phyloP scores from a whole-genome alignment of 1,140 invertebrate genomes.

The Nasonia giraulti region DNA sequence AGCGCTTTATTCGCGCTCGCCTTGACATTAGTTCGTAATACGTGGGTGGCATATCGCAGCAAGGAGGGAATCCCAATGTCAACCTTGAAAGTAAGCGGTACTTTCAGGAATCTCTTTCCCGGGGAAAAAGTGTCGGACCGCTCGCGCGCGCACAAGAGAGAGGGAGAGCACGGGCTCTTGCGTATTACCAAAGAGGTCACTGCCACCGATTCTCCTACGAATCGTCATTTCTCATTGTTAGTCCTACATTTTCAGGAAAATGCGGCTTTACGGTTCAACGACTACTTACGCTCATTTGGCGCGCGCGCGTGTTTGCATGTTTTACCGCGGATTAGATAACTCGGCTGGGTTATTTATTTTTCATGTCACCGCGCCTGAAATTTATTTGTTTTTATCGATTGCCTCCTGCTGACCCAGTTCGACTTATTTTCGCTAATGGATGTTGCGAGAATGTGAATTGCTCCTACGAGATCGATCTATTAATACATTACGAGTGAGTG shows the following conservation, averaged over 20 bases:
- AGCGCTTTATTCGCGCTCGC: constrained; percentile 25
- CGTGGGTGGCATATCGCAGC: constrained; percentile 23
- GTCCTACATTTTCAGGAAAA: neutral
- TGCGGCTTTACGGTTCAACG: neutral
- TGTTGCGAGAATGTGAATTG: too few relatives aligned
- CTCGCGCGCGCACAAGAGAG: neutral
- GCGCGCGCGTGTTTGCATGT: too few relatives aligned
- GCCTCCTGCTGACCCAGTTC: too few relatives aligned
- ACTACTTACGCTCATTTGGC: too few relatives aligned
- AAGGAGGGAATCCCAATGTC: constrained; percentile 14
- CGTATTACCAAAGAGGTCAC: neutral
- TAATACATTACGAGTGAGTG: too few relatives aligned
- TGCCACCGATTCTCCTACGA: neutral
- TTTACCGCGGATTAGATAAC: too few relatives aligned
- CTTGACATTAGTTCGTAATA: constrained; percentile 27
- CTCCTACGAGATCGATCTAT: too few relatives aligned
- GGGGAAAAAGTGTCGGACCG: constrained; percentile 9
- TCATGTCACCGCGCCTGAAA: too few relatives aligned
- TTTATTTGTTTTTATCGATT: too few relatives aligned
- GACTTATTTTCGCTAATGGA: too few relatives aligned
- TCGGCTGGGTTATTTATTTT: too few relatives aligned
- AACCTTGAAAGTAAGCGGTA: constrained; percentile 35
- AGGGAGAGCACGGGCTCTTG: neutral
- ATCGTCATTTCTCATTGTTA: neutral
- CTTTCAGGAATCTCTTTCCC: neutral